A percentile compares a stretch with the other conserved stretches of the same genome.
Evolutionary conservation across 2,888 invertebrate species (phyloP).

Genomic region (Sesia apiformis): DNA sequence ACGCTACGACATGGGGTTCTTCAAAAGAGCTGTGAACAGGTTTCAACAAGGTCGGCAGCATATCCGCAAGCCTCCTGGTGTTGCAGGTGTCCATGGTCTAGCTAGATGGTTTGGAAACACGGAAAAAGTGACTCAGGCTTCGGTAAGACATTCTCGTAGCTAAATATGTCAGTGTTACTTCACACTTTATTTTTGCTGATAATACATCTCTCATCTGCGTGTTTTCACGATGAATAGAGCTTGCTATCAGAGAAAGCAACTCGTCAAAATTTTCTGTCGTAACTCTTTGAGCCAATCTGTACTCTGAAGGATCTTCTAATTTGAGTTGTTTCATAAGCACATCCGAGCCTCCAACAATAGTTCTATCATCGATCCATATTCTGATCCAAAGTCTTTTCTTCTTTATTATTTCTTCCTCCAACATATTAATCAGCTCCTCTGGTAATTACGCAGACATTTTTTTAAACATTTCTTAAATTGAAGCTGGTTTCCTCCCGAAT

Average conservation of each 20-base stretch:
- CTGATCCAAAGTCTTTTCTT: constrained; percentile 7
- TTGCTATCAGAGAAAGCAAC: constrained; percentile 6
- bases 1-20: too few species aligned
- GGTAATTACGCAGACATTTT: not conserved
- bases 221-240: constrained; percentile 9
- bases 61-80: too few species aligned
- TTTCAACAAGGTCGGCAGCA: too few species aligned
- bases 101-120: too few species aligned
- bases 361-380: constrained; percentile 5
- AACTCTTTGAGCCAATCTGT: constrained; percentile 7
- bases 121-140: too few species aligned
- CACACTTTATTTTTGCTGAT: constrained; percentile 11
- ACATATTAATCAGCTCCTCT: constrained; percentile 3
- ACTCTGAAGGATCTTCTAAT: constrained; percentile 7
- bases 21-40: too few species aligned
- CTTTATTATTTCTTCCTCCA: not conserved
- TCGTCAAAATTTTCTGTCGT: constrained; percentile 10
- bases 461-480: not conserved
- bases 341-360: constrained; percentile 2
- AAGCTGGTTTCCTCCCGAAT: too few species aligned
- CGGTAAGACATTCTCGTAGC: too few species aligned
- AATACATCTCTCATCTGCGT: constrained; percentile 14
- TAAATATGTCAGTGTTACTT: constrained; percentile 1
- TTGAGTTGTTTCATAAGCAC: constrained; percentile 3
- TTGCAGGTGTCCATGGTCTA: too few species aligned